These are phyloP conservation scores for Passerina amoena DNA, from an alignment of 2,113 vertebrate species.

Conservation along the genomic window DNA sequence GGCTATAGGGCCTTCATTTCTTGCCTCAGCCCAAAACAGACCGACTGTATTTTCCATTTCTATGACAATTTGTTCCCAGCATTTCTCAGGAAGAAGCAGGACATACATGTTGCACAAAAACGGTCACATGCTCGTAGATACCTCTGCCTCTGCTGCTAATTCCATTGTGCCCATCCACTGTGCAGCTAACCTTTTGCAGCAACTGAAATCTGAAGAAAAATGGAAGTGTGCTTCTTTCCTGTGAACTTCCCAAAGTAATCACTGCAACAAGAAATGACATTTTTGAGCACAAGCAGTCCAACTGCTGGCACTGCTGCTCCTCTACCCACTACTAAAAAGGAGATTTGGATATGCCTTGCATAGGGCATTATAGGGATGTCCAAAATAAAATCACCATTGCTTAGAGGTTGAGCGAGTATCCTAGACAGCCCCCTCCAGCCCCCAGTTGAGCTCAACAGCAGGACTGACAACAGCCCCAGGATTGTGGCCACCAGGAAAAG, in stretches of 20 bases:
- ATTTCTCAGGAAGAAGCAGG: background rate
- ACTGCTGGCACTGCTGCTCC: background rate
- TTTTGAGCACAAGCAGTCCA: background rate
- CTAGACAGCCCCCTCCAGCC: background rate
- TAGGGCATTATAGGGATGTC: background rate
- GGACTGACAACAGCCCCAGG: background rate
- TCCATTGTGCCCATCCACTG: background rate
- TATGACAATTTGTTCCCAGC: background rate
- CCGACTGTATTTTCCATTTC: background rate
- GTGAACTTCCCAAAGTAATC: background rate
- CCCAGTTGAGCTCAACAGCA: background rate
- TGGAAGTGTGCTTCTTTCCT: background rate
- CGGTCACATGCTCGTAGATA: fast-evolving
- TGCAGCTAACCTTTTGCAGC: background rate
- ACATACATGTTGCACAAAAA: fast-evolving
- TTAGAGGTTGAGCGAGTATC: background rate
- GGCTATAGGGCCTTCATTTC: background rate
- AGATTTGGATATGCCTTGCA: background rate
- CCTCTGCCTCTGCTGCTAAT: background rate
- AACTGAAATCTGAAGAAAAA: background rate
- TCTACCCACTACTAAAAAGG: background rate
- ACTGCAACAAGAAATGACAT: fast-evolving
- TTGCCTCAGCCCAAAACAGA: background rate
- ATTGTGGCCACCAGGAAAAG: background rate
- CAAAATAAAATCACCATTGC: background rate